Conservation (phyloP, 2,888 invertebrate species). For the Sinohyriopsis cumingii region DNA sequence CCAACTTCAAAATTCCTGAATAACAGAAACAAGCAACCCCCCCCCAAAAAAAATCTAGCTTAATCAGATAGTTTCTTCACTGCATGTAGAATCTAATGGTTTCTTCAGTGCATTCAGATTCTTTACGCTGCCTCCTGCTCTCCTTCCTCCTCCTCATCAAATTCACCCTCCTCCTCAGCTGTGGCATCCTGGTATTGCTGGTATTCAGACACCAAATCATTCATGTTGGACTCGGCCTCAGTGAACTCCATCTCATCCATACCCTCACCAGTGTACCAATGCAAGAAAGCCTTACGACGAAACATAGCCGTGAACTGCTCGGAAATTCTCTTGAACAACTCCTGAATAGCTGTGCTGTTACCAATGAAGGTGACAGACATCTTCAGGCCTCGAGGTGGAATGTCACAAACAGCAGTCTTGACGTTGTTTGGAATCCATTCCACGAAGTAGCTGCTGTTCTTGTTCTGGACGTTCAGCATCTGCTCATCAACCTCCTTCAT, state of each 20-base stretch:
- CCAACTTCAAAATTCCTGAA: too few relatives aligned
- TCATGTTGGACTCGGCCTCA: conserved; percentile 96
- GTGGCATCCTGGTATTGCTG: conserved; percentile 71
- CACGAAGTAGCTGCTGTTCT: conserved; percentile 89
- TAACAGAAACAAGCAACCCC: too few relatives aligned
- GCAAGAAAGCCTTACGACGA: conserved; percentile 94
- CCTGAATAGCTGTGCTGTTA: conserved; percentile 69
- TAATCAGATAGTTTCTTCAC: too few relatives aligned
- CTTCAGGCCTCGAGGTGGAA: conserved; percentile 90
- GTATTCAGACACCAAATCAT: conserved; percentile 75
- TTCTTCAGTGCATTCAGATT: not conserved
- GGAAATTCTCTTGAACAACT: conserved; percentile 66
- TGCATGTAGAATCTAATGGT: too few relatives aligned
- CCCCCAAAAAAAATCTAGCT: too few relatives aligned
- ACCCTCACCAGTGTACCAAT: conserved; percentile 98
- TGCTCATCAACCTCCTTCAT: conserved; percentile 93
- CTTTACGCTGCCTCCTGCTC: conserved; percentile 31
- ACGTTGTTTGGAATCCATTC: conserved; percentile 96
- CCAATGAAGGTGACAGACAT: conserved; percentile 94
- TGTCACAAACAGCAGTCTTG: conserved; percentile 92
- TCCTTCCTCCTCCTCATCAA: conserved; percentile 74
- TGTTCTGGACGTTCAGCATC: conserved; percentile 96
- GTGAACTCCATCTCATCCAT: conserved; percentile 99
- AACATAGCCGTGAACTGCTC: conserved; percentile 87
- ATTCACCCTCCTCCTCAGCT: conserved; percentile 75